These are phyloP conservation scores for Archocentrus centrarchus DNA, from an alignment of 2,113 vertebrate species.

Conservation along the genomic window DNA sequence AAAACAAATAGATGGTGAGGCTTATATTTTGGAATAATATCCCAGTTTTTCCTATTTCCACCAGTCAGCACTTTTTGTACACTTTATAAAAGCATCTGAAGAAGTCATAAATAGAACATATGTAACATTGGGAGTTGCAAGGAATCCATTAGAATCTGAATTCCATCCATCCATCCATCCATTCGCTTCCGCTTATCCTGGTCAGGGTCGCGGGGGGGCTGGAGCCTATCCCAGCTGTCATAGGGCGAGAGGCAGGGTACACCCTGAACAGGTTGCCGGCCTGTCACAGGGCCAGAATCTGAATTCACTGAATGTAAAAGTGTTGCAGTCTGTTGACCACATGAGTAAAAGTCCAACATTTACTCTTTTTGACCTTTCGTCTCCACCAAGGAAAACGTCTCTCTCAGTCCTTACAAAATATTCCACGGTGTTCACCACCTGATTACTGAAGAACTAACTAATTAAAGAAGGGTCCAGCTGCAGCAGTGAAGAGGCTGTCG, in stretches of 20 bases:
- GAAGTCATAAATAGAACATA: not conserved
- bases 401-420: not conserved
- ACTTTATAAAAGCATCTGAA: not conserved
- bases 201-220: no score
- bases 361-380: not conserved
- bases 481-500: not conserved
- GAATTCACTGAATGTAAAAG: not conserved
- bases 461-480: not conserved
- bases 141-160: not conserved
- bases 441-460: not conserved
- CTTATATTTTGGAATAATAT: not conserved
- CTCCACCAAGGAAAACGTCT: not conserved
- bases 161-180: no score
- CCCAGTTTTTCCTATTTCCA: not conserved
- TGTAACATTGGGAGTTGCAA: not conserved
- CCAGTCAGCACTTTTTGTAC: not conserved
- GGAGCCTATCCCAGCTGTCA: no score
- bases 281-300: no score
- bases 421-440: no score
- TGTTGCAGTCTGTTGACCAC: not conserved
- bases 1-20: not conserved
- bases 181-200: no score
- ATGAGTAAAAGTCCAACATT: not conserved
- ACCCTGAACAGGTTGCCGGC: no score
- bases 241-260: no score